Percentiles rank a stretch among this genome's conserved stretches.
These are phyloP conservation scores for Mechanitis messenoides DNA, from an alignment of 2,888 invertebrate genomes.

Conservation along the genomic window DNA sequence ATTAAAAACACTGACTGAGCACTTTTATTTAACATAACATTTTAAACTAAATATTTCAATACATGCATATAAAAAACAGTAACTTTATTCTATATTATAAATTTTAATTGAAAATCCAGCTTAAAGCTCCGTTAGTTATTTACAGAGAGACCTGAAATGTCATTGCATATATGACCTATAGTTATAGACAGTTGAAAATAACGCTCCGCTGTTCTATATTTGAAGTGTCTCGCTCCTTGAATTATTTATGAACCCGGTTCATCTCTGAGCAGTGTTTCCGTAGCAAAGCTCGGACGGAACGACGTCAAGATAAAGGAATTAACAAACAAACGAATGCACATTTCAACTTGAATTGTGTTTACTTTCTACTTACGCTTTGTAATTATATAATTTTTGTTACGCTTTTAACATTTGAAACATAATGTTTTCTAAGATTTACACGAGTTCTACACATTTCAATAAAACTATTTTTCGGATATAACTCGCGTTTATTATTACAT, in stretches of 20 bases:
- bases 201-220: slow-evolving; percentile 64
- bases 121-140: background rate
- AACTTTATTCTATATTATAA: background rate
- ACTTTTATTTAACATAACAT: background rate
- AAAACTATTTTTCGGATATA: too few relatives aligned
- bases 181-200: slow-evolving; percentile 54
- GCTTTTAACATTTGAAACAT: too few relatives aligned
- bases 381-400: too few relatives aligned
- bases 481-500: too few relatives aligned
- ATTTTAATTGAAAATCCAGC: too few relatives aligned
- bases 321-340: slow-evolving; percentile 35
- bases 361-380: slow-evolving; percentile 19
- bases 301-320: slow-evolving; percentile 42
- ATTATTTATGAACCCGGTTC: slow-evolving; percentile 72
- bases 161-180: slow-evolving; percentile 13
- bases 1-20: too few relatives aligned
- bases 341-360: slow-evolving; percentile 29
- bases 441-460: too few relatives aligned
- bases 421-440: too few relatives aligned
- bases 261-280: slow-evolving; percentile 63
- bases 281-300: slow-evolving; percentile 51
- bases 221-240: slow-evolving; percentile 72
- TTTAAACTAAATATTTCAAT: background rate
- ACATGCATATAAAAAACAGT: background rate
- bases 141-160: slow-evolving; percentile 1